Base-by-base conservation (phyloP, 2,797 vertebrate species). In the Platalea minor region DNA sequence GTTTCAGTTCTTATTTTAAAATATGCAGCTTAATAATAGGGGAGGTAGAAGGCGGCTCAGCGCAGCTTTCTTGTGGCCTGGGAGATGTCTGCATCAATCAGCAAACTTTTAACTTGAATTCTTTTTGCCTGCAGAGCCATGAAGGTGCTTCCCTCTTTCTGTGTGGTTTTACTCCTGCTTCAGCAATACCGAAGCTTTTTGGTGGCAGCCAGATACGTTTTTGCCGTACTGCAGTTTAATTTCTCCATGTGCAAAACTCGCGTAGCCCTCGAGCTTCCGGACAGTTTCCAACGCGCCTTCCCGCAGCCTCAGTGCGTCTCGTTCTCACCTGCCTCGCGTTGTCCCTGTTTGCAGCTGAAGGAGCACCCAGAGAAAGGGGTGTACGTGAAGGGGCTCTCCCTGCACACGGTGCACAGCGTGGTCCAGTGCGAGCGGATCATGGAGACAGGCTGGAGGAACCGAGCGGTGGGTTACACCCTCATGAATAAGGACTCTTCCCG, bases 401-500 rank as follows among this genome's bases (percentile, higher is more conserved):
- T 98, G 98, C 99, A 99, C 96, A 98, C 98, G 0, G 98, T 99
- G 91, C 98, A 98, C 96, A 98, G 97, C 3, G 98, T 98, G 88
- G 96, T 89, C 4, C 98, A 99, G 98, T 99, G 99, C 5, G 98
- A 99, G 97, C 97, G 80, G 69, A 97, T 99, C 96, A 98, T 99
- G 98, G 98, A 98, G 95, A 97, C 50, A 0, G 99, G 99, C 96
- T 99, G 99, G 98, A 98, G 93, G 84, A 99, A 98, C 96, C 98
- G 99, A 39, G 98, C 99, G 0, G 99, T 99, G 60, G 99, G 98
- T 87, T 99, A 97, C 97, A 99, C 99, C 0, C 98, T 99, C 92
- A 99, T 99, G 99, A 99, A 99, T 95, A 99, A 98, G 95, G 99
- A 99, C 95, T 99, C 99, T 11, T 99, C 99, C 2, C 98, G 98